Evolutionary conservation across 2,888 invertebrate genomes (phyloP).

Genomic region (Sinotaia quadrata): DNA sequence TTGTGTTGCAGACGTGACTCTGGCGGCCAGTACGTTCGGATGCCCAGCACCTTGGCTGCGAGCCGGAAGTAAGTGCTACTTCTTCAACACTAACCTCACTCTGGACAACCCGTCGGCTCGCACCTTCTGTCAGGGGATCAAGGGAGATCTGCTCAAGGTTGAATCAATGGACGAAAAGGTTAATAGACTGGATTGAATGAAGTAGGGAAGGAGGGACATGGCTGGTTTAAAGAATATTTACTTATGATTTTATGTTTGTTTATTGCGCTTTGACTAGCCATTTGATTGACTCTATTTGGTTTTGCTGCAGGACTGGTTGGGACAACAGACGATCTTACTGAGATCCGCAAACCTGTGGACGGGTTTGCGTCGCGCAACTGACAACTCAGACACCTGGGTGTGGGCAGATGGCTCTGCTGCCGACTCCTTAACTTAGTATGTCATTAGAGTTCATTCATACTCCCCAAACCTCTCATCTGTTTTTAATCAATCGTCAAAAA

Average conservation of each 20-base stretch:
- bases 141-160: neutral
- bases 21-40: neutral
- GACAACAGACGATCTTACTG: neutral
- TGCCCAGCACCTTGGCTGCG: conserved; percentile 9
- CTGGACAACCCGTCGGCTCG: neutral
- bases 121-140: neutral
- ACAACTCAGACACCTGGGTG: neutral
- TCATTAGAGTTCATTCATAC: too few species aligned
- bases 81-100: neutral
- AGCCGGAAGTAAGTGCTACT: conserved; percentile 12
- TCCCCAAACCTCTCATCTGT: too few species aligned
- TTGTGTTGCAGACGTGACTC: neutral
- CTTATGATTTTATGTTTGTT: too few species aligned
- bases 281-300: too few species aligned
- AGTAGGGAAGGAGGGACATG: too few species aligned
- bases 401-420: conserved; percentile 8
- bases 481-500: too few species aligned
- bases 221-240: too few species aligned
- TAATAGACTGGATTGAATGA: too few species aligned
- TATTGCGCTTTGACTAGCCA: too few species aligned
- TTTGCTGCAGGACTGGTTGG: conserved; percentile 9
- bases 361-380: neutral
- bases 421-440: too few species aligned
- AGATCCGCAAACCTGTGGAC: neutral
- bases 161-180: neutral